Evolutionary conservation across 1,140 invertebrate genomes (phyloP).

Genomic region (Brachionus asplanchnoidis): DNA sequence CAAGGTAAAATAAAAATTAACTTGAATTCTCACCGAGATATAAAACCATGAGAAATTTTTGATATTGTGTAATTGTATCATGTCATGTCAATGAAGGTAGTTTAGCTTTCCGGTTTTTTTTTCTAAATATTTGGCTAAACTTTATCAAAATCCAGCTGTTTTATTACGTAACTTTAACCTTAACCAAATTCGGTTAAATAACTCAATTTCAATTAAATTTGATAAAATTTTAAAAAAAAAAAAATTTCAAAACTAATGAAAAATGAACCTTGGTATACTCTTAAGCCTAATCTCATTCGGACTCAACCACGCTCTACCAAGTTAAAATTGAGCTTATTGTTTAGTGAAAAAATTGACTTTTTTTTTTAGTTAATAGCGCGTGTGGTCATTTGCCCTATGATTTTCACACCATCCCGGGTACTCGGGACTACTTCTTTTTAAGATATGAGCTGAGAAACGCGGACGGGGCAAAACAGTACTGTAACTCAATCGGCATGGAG

Average conservation of each 20-base stretch:
- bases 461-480: background rate
- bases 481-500: background rate
- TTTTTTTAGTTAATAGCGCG: background rate
- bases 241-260: background rate
- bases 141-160: conserved; percentile 7
- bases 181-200: background rate
- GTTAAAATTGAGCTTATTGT: background rate
- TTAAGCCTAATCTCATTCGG: background rate
- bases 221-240: background rate
- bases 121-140: background rate
- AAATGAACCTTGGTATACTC: background rate
- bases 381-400: conserved; percentile 11
- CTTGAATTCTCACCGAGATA: background rate
- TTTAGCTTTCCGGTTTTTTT: background rate
- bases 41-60: background rate
- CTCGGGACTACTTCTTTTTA: background rate
- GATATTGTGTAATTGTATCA: background rate
- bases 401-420: conserved; percentile 1
- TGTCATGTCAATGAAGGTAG: background rate
- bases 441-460: background rate
- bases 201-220: background rate
- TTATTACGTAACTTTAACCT: conserved; percentile 15
- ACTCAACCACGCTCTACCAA: background rate
- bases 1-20: background rate
- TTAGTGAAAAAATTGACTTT: background rate